A percentile compares a stretch with the other conserved stretches of the same genome.
These are phyloP conservation scores for Pyrgus malvae DNA, from an alignment of 2,888 invertebrate species.

Conservation along the genomic window DNA sequence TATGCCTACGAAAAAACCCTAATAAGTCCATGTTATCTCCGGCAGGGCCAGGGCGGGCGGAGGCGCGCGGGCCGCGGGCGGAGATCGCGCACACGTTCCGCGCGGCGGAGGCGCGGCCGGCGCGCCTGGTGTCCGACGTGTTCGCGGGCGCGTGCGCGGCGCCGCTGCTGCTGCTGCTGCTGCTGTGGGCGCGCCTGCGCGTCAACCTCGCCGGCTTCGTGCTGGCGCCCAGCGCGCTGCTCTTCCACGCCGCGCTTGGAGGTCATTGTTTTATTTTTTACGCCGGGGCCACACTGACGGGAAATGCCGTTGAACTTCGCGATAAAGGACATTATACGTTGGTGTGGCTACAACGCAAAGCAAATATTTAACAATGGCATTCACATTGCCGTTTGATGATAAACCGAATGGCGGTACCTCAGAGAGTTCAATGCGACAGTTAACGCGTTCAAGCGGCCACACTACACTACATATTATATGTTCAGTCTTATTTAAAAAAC, in stretches of 20 bases:
- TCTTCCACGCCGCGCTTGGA: conserved; percentile 95
- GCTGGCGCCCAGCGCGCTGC: conserved; percentile 88
- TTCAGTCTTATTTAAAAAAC: too few species aligned
- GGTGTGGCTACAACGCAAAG: too few species aligned
- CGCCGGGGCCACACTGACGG: neutral
- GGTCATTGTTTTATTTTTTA: conserved; percentile 67
- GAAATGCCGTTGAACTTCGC: too few species aligned
- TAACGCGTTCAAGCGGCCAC: too few species aligned
- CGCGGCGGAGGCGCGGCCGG: conserved; percentile 94
- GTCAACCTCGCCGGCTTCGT: conserved; percentile 93
- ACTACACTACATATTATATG: too few species aligned
- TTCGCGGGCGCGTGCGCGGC: conserved; percentile 93
- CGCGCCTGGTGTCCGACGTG: conserved; percentile 92
- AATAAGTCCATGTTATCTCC: too few species aligned
- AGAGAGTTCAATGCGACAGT: too few species aligned
- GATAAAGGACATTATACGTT: too few species aligned
- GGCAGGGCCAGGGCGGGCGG: neutral
- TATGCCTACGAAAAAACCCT: too few species aligned
- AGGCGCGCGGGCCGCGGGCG: conserved; percentile 70
- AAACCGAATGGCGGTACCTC: too few species aligned
- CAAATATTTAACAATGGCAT: too few species aligned
- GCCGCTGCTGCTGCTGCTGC: conserved; percentile 90
- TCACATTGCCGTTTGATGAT: too few species aligned
- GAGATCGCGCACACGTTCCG: conserved; percentile 93
- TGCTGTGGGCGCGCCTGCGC: conserved; percentile 93